Base-by-base conservation (phyloP, 1,140 invertebrate species). In the Pseudomyrmex cubaensis region DNA sequence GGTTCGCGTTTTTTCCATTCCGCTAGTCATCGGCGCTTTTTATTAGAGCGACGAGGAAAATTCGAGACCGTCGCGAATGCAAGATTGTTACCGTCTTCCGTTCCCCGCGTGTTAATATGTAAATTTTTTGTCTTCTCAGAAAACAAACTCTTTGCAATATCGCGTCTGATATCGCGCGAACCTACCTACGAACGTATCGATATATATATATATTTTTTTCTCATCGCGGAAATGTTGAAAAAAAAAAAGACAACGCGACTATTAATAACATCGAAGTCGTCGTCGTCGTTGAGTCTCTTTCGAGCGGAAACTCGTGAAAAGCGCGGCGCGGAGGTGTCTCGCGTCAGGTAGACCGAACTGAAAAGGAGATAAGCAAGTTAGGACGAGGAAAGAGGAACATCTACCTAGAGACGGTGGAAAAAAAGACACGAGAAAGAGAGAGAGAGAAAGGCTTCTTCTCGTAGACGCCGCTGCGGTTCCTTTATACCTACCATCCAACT, bases 401-500 rank as follows among this genome's bases (percentile, higher is more conserved):
- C 48, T 64, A 64, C n/a, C 50, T 22, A 9, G 50, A 15, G 44
- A 70, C 9, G 20, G 54, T 48, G 50, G 59, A 46, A 52, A 48
- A 66, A 66, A 61, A n/a, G n/a, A n/a, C n/a, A n/a, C n/a, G 46
- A 46, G 56, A 35, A 50, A 72, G 76, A 75, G 50, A 66, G 50
- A 35, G 35, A 35, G 57, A 74, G 85, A 84, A 35, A 35, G 64
- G 73, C 63, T 87, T 76, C 48, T 82, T 63, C 64, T 22, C 57
- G 75, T 63, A 75, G 82, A 84, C 83, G 84, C 56, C 57, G 35
- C 35, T 35, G 35, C 35, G 73, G 54, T 88, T 80, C 77, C 73
- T 85, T 85, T 88, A 85, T 87, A 85, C 48, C 86, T 70, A 70
- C 73, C 48, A 59, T 63, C 86, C 75, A 35, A 82, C 83, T 82